These are phyloP conservation scores for Eutolmus rufibarbis DNA, from an alignment of 2,888 invertebrate genomes.

Conservation along the genomic window DNA sequence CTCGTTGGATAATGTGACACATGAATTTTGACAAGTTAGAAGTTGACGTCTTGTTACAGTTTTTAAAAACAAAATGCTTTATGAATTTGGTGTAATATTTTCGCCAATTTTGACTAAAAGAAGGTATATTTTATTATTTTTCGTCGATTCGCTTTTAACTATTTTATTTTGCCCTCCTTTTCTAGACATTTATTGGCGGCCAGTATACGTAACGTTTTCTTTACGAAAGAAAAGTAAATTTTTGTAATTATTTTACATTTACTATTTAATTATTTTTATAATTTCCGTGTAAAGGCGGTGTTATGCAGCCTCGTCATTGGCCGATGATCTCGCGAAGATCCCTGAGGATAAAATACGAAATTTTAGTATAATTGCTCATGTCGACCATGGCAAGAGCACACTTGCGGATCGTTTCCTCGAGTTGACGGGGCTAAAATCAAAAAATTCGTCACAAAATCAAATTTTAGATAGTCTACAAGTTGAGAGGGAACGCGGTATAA, in stretches of 20 bases:
- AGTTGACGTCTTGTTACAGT: not conserved
- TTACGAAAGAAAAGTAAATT: not conserved
- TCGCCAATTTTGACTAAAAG: not conserved
- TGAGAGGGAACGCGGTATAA: constrained; percentile 95
- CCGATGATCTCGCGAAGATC: not conserved
- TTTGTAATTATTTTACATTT: not conserved
- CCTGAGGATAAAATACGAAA: constrained; percentile 74
- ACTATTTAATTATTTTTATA: not conserved
- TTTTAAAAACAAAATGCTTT: not conserved
- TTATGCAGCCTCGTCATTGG: not conserved
- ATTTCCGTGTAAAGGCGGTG: not conserved
- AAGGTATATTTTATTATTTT: not conserved
- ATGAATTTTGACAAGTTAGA: not conserved
- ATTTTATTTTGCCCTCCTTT: not conserved
- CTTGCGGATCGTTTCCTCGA: constrained; percentile 95
- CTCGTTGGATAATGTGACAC: not conserved
- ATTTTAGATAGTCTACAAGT: constrained; percentile 82
- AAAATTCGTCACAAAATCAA: constrained; percentile 72
- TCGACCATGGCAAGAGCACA: constrained; percentile 98
- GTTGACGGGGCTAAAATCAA: constrained; percentile 81
- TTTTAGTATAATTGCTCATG: constrained; percentile 98
- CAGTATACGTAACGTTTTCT: not conserved
- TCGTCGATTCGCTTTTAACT: not conserved
- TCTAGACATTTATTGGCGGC: not conserved
- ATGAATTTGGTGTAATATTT: not conserved